A percentile compares a stretch with the other conserved stretches of the same genome.
These are phyloP conservation scores for Crossaster papposus DNA, from an alignment of 53 echinoderm and acorn worm species.

Conservation along the genomic window DNA sequence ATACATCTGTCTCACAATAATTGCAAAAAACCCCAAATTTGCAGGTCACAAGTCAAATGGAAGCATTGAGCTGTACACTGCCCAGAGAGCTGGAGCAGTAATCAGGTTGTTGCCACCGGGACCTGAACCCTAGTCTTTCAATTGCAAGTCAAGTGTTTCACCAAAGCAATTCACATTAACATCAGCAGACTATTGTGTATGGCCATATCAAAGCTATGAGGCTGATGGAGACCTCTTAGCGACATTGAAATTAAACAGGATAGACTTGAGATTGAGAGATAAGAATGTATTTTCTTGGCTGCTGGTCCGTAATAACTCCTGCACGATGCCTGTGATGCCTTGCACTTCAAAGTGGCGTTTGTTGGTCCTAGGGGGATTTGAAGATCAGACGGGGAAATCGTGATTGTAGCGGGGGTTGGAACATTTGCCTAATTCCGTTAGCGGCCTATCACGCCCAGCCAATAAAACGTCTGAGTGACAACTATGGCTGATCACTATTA, in stretches of 20 bases:
- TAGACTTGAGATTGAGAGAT: slow-evolving; percentile 85
- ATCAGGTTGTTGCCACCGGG: background rate
- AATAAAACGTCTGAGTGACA: no score
- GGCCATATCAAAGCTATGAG: background rate
- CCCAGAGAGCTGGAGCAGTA: background rate
- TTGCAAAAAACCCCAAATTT: no score
- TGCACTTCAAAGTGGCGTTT: slow-evolving; percentile 84
- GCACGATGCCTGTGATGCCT: slow-evolving; percentile 71
- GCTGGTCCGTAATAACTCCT: slow-evolving; percentile 72
- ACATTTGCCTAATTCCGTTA: no score
- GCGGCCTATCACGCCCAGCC: no score
- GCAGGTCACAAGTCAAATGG: no score
- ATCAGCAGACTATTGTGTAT: background rate
- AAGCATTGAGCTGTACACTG: no score
- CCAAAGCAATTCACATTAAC: background rate
- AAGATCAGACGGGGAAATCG: background rate
- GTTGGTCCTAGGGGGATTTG: slow-evolving; percentile 62
- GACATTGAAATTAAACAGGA: slow-evolving; percentile 84
- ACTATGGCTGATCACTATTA: no score
- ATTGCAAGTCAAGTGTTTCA: background rate
- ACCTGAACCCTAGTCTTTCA: background rate
- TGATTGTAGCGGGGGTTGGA: background rate
- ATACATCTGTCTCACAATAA: no score
- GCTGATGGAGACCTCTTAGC: slow-evolving; percentile 54
- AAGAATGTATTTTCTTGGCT: slow-evolving; percentile 88